Evolutionary conservation across 2,113 vertebrate species (phyloP).

Genomic region (Cyanoliseus patagonus): DNA sequence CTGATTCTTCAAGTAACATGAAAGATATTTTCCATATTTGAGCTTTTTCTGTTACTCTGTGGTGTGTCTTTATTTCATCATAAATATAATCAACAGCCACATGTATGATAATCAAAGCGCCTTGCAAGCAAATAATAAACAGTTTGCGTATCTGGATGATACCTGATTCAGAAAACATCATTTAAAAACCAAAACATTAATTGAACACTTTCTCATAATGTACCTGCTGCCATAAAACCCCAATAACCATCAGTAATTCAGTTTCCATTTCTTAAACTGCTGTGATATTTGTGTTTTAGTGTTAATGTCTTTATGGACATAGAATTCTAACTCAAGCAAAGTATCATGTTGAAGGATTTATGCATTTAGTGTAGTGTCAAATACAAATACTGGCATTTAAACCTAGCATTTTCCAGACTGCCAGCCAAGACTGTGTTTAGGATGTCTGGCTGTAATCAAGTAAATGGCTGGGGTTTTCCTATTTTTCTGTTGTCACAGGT

Average conservation of each 20-base stretch:
- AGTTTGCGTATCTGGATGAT: not conserved
- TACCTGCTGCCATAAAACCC: conserved; percentile 45
- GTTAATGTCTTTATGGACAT: conserved; percentile 52
- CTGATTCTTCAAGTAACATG: not conserved
- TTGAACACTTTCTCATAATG: not conserved
- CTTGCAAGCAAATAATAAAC: not conserved
- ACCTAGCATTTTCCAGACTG: conserved; percentile 11
- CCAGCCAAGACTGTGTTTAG: not conserved
- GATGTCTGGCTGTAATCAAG: not conserved
- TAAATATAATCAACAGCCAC: not conserved
- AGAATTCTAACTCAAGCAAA: conserved; percentile 62
- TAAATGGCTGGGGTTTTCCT: not conserved
- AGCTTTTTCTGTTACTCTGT: not conserved
- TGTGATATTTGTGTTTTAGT: conserved; percentile 56
- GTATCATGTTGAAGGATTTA: conserved; percentile 62
- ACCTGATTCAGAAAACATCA: not conserved
- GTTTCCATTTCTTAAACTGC: conserved; percentile 61
- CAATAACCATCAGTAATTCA: conserved; percentile 37
- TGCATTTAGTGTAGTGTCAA: conserved; percentile 51
- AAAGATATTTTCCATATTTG: not conserved
- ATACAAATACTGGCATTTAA: conserved; percentile 54
- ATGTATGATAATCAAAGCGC: not conserved
- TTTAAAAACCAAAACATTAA: conserved; percentile 17
- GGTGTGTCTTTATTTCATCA: not conserved
- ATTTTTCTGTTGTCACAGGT: not conserved